Conservation (phyloP, 2,113 vertebrate genomes). For the Poeciliopsis prolifica region DNA sequence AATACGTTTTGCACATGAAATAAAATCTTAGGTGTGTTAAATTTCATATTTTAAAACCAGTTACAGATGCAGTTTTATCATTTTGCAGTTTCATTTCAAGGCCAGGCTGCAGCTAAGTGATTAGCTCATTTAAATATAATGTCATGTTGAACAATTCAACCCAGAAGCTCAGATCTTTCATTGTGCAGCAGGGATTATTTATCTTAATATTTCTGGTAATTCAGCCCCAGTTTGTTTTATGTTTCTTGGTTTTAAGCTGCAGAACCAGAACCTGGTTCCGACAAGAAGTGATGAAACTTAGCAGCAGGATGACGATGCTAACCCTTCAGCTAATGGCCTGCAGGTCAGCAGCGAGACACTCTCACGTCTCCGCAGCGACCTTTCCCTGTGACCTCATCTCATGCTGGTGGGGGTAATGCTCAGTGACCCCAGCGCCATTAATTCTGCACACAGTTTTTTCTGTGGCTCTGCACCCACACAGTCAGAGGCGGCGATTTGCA, state of each 20-base stretch:
- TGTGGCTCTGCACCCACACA: background rate
- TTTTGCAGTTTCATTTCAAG: too few species aligned
- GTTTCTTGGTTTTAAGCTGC: background rate
- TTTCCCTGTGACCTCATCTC: conserved; percentile 57
- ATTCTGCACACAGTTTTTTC: conserved; percentile 19
- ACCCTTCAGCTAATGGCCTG: conserved; percentile 59
- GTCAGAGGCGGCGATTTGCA: conserved; percentile 5
- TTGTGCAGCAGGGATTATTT: background rate
- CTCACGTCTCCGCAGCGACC: conserved; percentile 40
- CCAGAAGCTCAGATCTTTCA: background rate
- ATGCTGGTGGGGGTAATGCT: conserved; percentile 32
- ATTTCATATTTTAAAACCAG: too few species aligned
- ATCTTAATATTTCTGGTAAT: too few species aligned
- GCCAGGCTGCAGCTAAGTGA: too few species aligned
- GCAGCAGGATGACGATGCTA: conserved; percentile 46
- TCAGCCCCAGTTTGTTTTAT: background rate
- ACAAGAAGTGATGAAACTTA: conserved; percentile 18
- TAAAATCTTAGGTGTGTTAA: too few species aligned
- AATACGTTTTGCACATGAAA: too few species aligned
- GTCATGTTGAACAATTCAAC: background rate
- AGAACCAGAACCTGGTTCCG: too few species aligned
- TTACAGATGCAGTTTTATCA: too few species aligned
- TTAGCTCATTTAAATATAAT: too few species aligned
- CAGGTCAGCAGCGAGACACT: conserved; percentile 52
- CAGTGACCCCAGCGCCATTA: conserved; percentile 47